phyloP scores from a whole-genome alignment of 2,797 vertebrate genomes.

The Neopelma chrysocephalum region DNA sequence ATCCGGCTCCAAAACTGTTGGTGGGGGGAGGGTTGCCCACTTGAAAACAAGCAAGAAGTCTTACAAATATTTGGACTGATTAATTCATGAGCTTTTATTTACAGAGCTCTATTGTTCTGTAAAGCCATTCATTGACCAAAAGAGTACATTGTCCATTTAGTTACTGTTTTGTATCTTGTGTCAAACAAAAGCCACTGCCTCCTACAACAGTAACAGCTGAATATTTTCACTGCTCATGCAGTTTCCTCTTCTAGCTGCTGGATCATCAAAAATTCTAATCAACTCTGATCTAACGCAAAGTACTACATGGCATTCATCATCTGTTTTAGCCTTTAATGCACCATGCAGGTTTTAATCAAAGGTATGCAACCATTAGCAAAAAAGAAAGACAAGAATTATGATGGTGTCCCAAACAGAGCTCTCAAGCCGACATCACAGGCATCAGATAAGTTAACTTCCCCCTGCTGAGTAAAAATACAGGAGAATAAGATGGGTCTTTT shows the following conservation, averaged over 20 bases:
- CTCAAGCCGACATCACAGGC: conserved; percentile 54
- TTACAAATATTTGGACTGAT: conserved; percentile 60
- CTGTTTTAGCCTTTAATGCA: conserved; percentile 73
- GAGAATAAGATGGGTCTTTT: background rate
- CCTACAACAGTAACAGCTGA: conserved; percentile 64
- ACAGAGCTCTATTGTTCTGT: conserved; percentile 53
- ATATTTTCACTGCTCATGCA: conserved; percentile 70
- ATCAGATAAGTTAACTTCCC: conserved; percentile 10
- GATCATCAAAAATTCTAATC: conserved; percentile 77
- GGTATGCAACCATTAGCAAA: conserved; percentile 73
- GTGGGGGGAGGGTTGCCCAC: background rate
- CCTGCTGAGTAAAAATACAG: conserved; percentile 24
- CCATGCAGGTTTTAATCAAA: conserved; percentile 79
- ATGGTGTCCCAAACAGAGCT: conserved; percentile 44
- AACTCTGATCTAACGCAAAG: conserved; percentile 75
- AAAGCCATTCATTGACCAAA: conserved; percentile 54
- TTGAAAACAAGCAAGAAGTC: conserved; percentile 35
- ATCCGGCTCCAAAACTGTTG: background rate
- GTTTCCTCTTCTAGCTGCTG: conserved; percentile 65
- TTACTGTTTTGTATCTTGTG: conserved; percentile 69
- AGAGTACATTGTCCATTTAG: conserved; percentile 66
- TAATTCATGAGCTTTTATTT: conserved; percentile 59
- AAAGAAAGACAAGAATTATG: conserved; percentile 71
- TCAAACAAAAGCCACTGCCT: conserved; percentile 73
- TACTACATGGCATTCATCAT: conserved; percentile 75